Percentiles rank a stretch among this genome's conserved stretches.
Conservation (phyloP, 2,797 vertebrate species). For the Sebastes iracundus region DNA sequence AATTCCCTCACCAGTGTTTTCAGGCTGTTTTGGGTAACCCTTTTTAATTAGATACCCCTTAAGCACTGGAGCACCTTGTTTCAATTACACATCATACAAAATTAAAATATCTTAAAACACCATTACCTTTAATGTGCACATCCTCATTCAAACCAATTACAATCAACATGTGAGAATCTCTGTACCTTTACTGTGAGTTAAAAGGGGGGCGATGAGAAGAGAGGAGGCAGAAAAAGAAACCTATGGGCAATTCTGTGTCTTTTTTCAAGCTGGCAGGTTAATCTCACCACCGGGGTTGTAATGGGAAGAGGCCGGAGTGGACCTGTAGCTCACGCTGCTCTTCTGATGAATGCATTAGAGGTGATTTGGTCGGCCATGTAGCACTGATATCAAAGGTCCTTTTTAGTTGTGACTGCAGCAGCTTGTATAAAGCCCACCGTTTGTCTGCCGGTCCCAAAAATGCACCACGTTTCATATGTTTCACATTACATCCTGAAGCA, state of each 20-base stretch:
- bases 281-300: slow-evolving; percentile 14
- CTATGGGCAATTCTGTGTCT: not conserved
- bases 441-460: not conserved
- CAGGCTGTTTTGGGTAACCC: slow-evolving; percentile 51
- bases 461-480: not conserved
- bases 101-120: slow-evolving; percentile 74
- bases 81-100: slow-evolving; percentile 71
- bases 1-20: slow-evolving; percentile 60
- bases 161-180: slow-evolving; percentile 22
- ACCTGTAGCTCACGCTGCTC: slow-evolving; percentile 12
- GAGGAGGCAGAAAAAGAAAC: not conserved
- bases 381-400: slow-evolving; percentile 31
- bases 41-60: slow-evolving; percentile 40
- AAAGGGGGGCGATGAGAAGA: not conserved
- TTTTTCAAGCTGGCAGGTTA: slow-evolving; percentile 31
- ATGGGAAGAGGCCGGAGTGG: slow-evolving; percentile 13
- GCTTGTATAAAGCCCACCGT: not conserved
- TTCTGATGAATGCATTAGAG: slow-evolving; percentile 45
- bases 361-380: slow-evolving; percentile 51
- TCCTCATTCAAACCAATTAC: slow-evolving; percentile 60
- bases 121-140: slow-evolving; percentile 59
- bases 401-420: not conserved
- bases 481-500: not conserved
- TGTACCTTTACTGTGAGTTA: slow-evolving; percentile 32
- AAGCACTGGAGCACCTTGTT: slow-evolving; percentile 31